Evolutionary conservation across 2,888 invertebrate species (phyloP).

Genomic region (Scaptomyza parva): DNA sequence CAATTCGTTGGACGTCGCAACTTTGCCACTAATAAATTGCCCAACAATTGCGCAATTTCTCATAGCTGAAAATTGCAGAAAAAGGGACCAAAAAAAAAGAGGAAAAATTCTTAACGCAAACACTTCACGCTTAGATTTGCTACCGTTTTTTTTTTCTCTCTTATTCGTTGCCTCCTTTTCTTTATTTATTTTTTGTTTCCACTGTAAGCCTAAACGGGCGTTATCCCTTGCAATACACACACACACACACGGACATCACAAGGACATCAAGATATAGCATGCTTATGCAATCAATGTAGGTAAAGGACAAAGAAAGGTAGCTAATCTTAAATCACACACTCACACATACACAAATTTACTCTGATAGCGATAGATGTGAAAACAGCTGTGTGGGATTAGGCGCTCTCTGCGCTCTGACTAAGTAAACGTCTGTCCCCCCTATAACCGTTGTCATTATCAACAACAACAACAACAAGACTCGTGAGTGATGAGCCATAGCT

Average conservation of each 20-base stretch:
- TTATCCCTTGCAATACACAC: slow-evolving; percentile 19
- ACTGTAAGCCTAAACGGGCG: slow-evolving; percentile 20
- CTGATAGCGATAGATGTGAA: slow-evolving; percentile 1
- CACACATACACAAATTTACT: slow-evolving; percentile 32
- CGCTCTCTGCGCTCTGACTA: slow-evolving; percentile 3
- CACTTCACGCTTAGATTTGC: slow-evolving; percentile 59
- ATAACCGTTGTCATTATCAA: neutral
- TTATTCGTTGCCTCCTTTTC: slow-evolving; percentile 14
- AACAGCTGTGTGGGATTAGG: slow-evolving; percentile 63
- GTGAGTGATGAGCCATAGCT: neutral
- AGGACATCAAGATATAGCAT: slow-evolving; percentile 65
- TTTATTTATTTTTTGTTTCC: slow-evolving; percentile 31
- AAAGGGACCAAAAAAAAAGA: slow-evolving; percentile 30
- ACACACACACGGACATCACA: slow-evolving; percentile 15
- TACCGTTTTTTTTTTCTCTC: slow-evolving; percentile 25
- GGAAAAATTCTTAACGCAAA: slow-evolving; percentile 13
- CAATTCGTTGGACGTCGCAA: slow-evolving; percentile 14
- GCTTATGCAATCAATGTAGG: slow-evolving; percentile 51
- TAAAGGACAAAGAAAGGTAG: slow-evolving; percentile 23
- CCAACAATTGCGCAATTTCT: slow-evolving; percentile 81
- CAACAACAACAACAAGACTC: too few relatives aligned
- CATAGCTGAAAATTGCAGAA: slow-evolving; percentile 46
- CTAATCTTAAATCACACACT: slow-evolving; percentile 69
- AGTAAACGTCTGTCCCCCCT: neutral
- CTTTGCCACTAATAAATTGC: slow-evolving; percentile 77